These are phyloP conservation scores for Ennomos fuscantarius DNA, from an alignment of 2,888 invertebrate species.

Conservation along the genomic window DNA sequence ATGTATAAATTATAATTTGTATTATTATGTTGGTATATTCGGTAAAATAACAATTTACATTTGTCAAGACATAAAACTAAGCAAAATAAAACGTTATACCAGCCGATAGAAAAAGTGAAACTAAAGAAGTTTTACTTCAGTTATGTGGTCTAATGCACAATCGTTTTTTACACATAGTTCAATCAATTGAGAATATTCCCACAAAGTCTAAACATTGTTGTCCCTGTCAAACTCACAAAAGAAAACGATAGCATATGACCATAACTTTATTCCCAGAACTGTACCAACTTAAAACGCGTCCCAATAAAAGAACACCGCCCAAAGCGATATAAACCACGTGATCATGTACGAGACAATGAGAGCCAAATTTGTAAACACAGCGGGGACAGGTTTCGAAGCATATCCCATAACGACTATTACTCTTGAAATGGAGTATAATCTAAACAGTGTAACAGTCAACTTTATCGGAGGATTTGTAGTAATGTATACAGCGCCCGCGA, in stretches of 20 bases:
- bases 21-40: too few relatives aligned
- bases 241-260: neutral
- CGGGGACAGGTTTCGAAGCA: slow-evolving; percentile 48
- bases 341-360: slow-evolving; percentile 58
- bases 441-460: slow-evolving; percentile 51
- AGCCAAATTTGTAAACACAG: slow-evolving; percentile 55
- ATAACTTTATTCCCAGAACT: slow-evolving; percentile 10
- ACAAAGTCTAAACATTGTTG: too few relatives aligned
- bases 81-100: too few relatives aligned
- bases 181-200: too few relatives aligned
- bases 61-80: too few relatives aligned
- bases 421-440: slow-evolving; percentile 51
- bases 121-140: too few relatives aligned
- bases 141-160: too few relatives aligned
- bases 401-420: slow-evolving; percentile 56
- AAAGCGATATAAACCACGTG: slow-evolving; percentile 59
- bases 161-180: too few relatives aligned
- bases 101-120: too few relatives aligned
- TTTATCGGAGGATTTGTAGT: slow-evolving; percentile 49
- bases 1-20: too few relatives aligned
- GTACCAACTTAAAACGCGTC: slow-evolving; percentile 38
- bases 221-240: neutral
- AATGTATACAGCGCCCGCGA: slow-evolving; percentile 59
- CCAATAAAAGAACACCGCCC: slow-evolving; percentile 54
- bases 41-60: too few relatives aligned